Evolutionary conservation across 2,797 vertebrate species (phyloP).

Genomic region (Chaetophractus vellerosus): DNA sequence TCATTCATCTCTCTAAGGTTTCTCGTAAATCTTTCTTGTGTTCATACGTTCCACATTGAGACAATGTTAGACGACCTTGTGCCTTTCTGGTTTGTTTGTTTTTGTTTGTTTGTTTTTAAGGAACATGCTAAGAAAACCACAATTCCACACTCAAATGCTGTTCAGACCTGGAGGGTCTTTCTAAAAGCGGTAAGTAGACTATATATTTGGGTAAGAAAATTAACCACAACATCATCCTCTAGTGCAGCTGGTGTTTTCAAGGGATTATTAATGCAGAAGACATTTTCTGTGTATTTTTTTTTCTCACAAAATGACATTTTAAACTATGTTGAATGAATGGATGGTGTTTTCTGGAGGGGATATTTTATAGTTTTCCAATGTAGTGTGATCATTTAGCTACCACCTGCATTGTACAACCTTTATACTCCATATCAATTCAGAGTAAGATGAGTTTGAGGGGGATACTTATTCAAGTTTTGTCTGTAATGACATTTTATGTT

Average conservation of each 20-base stretch:
- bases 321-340: background rate
- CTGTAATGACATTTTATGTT: background rate
- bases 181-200: background rate
- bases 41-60: background rate
- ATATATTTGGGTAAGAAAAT: background rate
- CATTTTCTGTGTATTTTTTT: background rate
- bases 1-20: background rate
- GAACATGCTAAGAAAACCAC: background rate
- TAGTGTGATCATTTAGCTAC: background rate
- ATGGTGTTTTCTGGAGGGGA: background rate
- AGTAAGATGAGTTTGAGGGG: background rate
- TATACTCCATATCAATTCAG: background rate
- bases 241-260: background rate
- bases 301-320: background rate
- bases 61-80: background rate
- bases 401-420: background rate
- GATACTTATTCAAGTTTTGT: background rate
- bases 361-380: background rate
- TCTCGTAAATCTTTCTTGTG: background rate
- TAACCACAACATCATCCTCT: background rate
- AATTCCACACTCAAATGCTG: background rate
- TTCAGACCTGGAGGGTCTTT: background rate
- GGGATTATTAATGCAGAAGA: background rate
- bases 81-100: background rate
- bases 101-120: background rate